Conservation (phyloP, 2,113 vertebrate genomes). For the Nesogale talazaci region DNA sequence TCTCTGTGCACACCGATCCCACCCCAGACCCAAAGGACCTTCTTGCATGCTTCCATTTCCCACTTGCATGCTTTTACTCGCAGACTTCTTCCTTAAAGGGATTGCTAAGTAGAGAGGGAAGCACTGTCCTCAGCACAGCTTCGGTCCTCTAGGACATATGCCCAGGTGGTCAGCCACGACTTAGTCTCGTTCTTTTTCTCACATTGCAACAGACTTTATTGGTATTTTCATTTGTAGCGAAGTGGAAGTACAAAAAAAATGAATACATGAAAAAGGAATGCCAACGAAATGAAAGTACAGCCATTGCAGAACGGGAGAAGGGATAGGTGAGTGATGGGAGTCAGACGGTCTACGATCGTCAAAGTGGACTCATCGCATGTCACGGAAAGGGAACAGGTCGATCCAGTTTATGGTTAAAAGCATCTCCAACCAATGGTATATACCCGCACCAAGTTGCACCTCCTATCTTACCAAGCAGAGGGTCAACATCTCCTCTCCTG, state of each 20-base stretch:
- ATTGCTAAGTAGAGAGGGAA: no score
- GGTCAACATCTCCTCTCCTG: background rate
- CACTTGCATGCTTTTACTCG: background rate
- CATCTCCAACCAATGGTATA: background rate
- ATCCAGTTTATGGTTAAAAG: background rate
- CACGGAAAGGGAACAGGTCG: background rate
- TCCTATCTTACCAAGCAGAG: background rate
- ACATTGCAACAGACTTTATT: background rate
- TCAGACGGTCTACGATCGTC: background rate
- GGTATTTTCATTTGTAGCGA: background rate
- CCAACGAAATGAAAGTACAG: background rate
- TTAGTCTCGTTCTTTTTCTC: no score
- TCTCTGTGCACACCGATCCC: background rate
- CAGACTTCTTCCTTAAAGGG: background rate
- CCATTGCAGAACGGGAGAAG: background rate
- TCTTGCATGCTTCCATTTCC: background rate
- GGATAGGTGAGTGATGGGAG: background rate
- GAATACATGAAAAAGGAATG: background rate
- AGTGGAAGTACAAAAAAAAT: background rate
- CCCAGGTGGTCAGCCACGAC: accelerated
- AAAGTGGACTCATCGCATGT: background rate
- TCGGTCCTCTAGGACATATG: accelerated
- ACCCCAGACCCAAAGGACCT: accelerated
- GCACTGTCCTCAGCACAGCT: no score
- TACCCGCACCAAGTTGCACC: background rate